Base-by-base conservation (phyloP, 1,140 invertebrate genomes). In the Elysia chlorotica region DNA sequence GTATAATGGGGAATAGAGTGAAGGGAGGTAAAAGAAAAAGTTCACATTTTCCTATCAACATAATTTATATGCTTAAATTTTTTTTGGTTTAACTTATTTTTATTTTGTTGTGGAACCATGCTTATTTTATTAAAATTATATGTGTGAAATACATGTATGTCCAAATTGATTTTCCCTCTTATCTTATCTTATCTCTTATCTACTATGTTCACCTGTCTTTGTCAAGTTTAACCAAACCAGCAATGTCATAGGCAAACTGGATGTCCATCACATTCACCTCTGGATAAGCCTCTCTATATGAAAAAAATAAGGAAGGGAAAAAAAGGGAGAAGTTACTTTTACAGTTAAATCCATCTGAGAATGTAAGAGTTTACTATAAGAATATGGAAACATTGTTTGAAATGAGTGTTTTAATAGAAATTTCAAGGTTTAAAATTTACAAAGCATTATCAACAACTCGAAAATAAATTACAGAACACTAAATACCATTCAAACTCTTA, bases 181-280 rank as follows among this genome's bases (percentile, higher is more conserved):
- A n/a, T 17, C 6, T 28, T 59, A 17, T 17, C 56, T 59, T n/a
- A n/a, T 17, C 28, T n/a, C 28, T 59, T 59, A 14, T 14, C 28
- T 14, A 6, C 28, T n/a, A 63, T 5, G 56, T 66, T 75, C 68
- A 85, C 89, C 88, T 92, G 83, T 93, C 90, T 62, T 90, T 91
- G 84, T 95, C 93, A n/a, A 96, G 89, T 57, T 91, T 88, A 78
- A 92, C 92, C 14, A 97, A 89, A 78, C 92, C 91, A 65, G 92
- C 93, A 68, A 97, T 94, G 87, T 96, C 93, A 84, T 96, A 96
- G 10, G 96, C 94, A 83, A 98, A 91, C 79, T 94, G 92, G 14
- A 97, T 90, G 85, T 96, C 95, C 81, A 93, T 90, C 37, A 98
- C 92, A 76, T 91, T 91, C 57, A 94, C 90, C 76, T 94, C 92